These are phyloP conservation scores for Nyctalus aviator DNA, from an alignment of 2,797 vertebrate species.

Conservation along the genomic window DNA sequence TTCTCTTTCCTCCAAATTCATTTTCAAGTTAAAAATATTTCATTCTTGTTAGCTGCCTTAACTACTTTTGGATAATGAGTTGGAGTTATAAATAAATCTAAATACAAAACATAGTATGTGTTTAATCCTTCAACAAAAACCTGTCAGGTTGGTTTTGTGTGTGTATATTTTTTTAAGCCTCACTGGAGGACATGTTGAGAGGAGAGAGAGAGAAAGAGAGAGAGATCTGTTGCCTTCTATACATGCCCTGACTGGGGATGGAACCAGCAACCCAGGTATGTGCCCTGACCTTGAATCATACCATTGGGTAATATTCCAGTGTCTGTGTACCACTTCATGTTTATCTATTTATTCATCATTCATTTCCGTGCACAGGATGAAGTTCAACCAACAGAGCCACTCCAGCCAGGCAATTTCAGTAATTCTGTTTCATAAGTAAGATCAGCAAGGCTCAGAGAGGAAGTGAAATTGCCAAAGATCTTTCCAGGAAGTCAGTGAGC, in stretches of 20 bases:
- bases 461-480: slow-evolving; percentile 32
- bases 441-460: neutral
- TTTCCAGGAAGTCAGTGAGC: slow-evolving; percentile 6
- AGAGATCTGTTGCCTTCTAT: neutral
- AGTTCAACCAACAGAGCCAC: neutral
- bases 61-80: slow-evolving; percentile 49
- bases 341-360: too few relatives aligned
- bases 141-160: neutral
- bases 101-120: neutral
- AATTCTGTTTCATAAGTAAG: slow-evolving; percentile 47
- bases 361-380: neutral
- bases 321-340: too few relatives aligned
- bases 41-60: slow-evolving; percentile 22
- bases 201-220: neutral
- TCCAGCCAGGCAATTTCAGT: neutral
- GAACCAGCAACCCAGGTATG: neutral
- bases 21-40: slow-evolving; percentile 50
- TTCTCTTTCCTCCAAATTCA: slow-evolving; percentile 14
- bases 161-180: neutral
- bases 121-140: slow-evolving; percentile 61
- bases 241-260: neutral
- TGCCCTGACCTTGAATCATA: neutral
- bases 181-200: neutral
- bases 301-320: too few relatives aligned
- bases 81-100: slow-evolving; percentile 53